A percentile compares a stretch with the other conserved stretches of the same genome.
These are phyloP conservation scores for Amphiduros pacificus DNA, from an alignment of 2,888 invertebrate species.

Conservation along the genomic window DNA sequence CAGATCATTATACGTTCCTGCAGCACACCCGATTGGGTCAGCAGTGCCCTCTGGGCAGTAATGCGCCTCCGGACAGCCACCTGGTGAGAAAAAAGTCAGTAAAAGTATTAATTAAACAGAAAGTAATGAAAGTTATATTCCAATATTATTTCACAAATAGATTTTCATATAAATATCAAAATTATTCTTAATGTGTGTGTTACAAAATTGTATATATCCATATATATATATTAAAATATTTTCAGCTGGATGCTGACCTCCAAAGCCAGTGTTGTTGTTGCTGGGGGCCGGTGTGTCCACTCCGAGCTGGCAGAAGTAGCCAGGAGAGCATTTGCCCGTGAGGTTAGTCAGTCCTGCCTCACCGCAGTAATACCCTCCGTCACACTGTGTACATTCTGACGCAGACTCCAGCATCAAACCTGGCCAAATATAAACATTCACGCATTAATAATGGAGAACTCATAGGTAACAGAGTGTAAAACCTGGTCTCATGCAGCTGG, in stretches of 20 bases:
- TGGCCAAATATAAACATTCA: too few relatives aligned
- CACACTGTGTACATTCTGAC: conserved; percentile 48
- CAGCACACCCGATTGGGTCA: conserved; percentile 47
- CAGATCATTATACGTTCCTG: conserved; percentile 46
- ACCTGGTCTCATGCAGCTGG: too few relatives aligned
- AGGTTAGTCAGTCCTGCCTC: conserved; percentile 41
- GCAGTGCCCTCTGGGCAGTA: conserved; percentile 50
- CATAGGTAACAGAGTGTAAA: too few relatives aligned
- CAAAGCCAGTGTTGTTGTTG: conserved; percentile 51
- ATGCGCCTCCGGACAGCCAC: conserved; percentile 45
- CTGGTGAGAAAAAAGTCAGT: conserved; percentile 33
- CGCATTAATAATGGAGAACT: too few relatives aligned
- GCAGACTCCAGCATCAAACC: conserved; percentile 38
- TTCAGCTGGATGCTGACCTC: too few relatives aligned
- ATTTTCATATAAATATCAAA: too few relatives aligned
- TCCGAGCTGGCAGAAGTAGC: conserved; percentile 51
- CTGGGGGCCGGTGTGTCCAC: conserved; percentile 32
- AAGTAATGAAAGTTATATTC: too few relatives aligned
- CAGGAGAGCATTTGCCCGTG: conserved; percentile 43
- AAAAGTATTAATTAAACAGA: too few relatives aligned
- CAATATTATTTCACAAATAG: too few relatives aligned
- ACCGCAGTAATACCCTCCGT: conserved; percentile 49
- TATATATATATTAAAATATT: too few relatives aligned
- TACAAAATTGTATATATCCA: too few relatives aligned
- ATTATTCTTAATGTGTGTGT: too few relatives aligned